Evolutionary conservation across 2,797 vertebrate species (phyloP), one percentile per base, ranked within the genome.

Genomic region (Acridotheres tristis): DNA sequence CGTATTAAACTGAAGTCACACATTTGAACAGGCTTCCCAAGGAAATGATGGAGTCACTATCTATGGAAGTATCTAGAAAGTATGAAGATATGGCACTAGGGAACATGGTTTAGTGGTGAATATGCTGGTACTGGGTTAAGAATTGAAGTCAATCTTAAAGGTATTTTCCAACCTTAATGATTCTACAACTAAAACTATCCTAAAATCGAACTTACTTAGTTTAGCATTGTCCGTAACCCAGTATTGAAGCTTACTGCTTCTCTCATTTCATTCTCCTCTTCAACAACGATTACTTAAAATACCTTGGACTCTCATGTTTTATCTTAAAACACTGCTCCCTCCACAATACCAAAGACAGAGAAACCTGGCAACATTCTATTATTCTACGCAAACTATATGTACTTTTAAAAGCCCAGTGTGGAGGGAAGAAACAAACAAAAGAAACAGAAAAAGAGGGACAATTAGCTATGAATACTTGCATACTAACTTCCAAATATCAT

Each of bases 361-460:
- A 80, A 34, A 1, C 20, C 1, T 0, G 0, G 0, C 51, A 73
- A 50, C 9, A 18, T 72, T 68, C n/a, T 43, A 36, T 19, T 48
- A 43, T 2, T 76, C 40, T 45, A 10, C 8, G 20, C 2, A 0
- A 2, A 45, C 29, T 68, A 29, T 19, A 53, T 1, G 0, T 20
- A 66, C 16, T 90, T 88, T 73, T 38, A 51, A 78, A 89, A 88
- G 4, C 2, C 3, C 4, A 14, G 1, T 9, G 8, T 3, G 4
- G 32, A 1, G 1, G 1, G 1, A 1, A 13, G 25, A 12, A 14
- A 30, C 22, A 51, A 61, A 11, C 5, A 29, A 73, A 53, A 7
- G 4, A 62, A 26, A 36, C 8, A 36, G 30, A 47, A n/a, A 63
- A n/a, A 57, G 47, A 7, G 3, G 5, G 22, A 84, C 19, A 38